These are phyloP conservation scores for Melieria picta DNA, from an alignment of 2,888 invertebrate genomes.

Conservation along the genomic window DNA sequence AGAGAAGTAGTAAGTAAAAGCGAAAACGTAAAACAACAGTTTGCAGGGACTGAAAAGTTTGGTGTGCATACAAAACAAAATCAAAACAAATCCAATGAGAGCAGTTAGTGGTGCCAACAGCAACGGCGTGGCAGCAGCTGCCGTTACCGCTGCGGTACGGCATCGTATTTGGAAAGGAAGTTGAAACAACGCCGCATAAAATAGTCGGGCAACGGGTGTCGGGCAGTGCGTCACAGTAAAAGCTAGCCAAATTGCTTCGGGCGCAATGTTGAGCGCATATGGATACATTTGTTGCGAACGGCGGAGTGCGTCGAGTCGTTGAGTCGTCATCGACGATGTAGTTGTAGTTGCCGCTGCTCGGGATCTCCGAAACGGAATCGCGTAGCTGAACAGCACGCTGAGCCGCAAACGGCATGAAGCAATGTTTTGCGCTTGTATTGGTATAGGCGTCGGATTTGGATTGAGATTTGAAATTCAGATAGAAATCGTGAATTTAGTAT, in stretches of 20 bases:
- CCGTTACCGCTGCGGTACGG: background rate
- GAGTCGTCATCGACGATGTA: too few species aligned
- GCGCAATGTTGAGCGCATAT: slow-evolving; percentile 13
- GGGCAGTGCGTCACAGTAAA: slow-evolving; percentile 2
- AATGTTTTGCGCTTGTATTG: background rate
- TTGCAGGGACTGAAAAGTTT: too few species aligned
- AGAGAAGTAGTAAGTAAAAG: too few species aligned
- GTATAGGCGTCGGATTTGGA: slow-evolving; percentile 9
- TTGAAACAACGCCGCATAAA: background rate
- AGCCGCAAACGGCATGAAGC: slow-evolving; percentile 11
- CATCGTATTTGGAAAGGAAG: background rate
- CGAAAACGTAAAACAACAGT: too few species aligned
- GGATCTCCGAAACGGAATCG: slow-evolving; percentile 37
- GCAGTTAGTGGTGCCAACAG: background rate
- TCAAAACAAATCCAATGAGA: background rate
- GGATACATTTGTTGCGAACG: slow-evolving; percentile 5
- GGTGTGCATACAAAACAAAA: too few species aligned
- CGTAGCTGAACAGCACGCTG: background rate
- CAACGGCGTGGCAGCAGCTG: background rate
- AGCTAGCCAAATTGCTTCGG: slow-evolving; percentile 14
- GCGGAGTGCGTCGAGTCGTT: too few species aligned
- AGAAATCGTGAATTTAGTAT: slow-evolving; percentile 30
- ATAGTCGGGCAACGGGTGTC: background rate
- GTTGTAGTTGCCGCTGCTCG: slow-evolving; percentile 36
- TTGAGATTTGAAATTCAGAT: slow-evolving; percentile 23